phyloP scores from a whole-genome alignment of 2,113 vertebrate species.

The Cyprinodon tularosa region DNA sequence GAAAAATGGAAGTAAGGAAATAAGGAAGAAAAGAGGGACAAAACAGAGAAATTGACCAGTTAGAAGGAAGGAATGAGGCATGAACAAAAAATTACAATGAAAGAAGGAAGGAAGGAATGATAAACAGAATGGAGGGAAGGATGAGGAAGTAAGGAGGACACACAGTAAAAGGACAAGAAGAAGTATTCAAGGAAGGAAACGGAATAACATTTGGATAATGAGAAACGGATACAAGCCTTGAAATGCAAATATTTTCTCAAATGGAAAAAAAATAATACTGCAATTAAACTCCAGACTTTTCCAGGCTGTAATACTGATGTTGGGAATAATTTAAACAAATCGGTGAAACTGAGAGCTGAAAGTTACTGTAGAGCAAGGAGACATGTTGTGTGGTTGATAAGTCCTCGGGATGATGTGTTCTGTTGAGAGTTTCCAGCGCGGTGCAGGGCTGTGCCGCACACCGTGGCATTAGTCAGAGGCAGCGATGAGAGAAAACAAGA shows the following conservation, averaged over 20 bases:
- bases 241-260: background rate
- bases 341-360: background rate
- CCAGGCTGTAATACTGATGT: background rate
- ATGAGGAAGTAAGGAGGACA: background rate
- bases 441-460: slow-evolving; percentile 34
- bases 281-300: background rate
- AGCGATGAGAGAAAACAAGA: slow-evolving; percentile 60
- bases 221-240: background rate
- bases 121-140: background rate
- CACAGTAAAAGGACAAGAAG: background rate
- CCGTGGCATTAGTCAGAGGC: slow-evolving; percentile 33
- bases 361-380: background rate
- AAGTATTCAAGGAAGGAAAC: background rate
- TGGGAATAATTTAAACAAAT: background rate
- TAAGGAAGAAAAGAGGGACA: too few species aligned
- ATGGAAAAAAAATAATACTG: background rate
- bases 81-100: background rate
- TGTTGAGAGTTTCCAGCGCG: slow-evolving; percentile 18
- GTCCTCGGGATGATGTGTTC: slow-evolving; percentile 14
- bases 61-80: too few species aligned
- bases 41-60: too few species aligned
- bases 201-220: background rate
- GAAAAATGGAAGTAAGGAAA: too few species aligned
- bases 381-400: slow-evolving; percentile 15
- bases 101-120: too few species aligned